A percentile compares a stretch with the other conserved stretches of the same genome.
phyloP scores from a whole-genome alignment of 2,797 vertebrate species.

The Mycteria americana region DNA sequence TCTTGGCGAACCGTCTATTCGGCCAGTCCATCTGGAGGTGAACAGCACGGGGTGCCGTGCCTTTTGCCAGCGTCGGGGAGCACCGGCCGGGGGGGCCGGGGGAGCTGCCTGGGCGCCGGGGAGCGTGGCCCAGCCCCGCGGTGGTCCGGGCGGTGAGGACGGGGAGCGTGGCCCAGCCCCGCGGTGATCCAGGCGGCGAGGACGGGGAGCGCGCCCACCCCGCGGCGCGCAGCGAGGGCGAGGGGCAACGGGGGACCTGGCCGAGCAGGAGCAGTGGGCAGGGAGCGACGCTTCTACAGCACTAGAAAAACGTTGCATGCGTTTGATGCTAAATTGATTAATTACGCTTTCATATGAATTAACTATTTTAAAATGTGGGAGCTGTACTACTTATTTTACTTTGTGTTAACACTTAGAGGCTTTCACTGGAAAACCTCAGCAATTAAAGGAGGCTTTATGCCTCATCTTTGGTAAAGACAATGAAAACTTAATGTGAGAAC shows the following conservation, averaged over 20 bases:
- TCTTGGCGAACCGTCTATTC: accelerated
- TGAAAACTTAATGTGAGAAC: neutral
- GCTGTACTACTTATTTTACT: neutral
- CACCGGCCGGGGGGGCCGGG: accelerated
- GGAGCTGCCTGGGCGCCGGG: neutral
- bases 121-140: accelerated
- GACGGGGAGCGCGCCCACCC: too few species aligned
- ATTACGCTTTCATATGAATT: accelerated
- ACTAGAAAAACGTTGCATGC: accelerated
- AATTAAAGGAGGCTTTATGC: neutral
- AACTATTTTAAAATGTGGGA: neutral
- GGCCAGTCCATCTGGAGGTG: neutral
- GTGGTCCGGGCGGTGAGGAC: accelerated
- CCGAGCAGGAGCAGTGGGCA: neutral
- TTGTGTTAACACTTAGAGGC: accelerated
- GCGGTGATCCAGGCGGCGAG: accelerated
- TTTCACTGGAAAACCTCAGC: neutral
- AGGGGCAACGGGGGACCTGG: accelerated
- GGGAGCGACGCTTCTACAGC: accelerated
- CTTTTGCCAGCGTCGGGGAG: accelerated
- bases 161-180: neutral
- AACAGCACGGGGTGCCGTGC: accelerated
- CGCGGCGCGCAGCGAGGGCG: accelerated
- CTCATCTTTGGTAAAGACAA: neutral
- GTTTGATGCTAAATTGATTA: accelerated